Conservation (phyloP, 2,888 invertebrate genomes). For the Allacma fusca region DNA sequence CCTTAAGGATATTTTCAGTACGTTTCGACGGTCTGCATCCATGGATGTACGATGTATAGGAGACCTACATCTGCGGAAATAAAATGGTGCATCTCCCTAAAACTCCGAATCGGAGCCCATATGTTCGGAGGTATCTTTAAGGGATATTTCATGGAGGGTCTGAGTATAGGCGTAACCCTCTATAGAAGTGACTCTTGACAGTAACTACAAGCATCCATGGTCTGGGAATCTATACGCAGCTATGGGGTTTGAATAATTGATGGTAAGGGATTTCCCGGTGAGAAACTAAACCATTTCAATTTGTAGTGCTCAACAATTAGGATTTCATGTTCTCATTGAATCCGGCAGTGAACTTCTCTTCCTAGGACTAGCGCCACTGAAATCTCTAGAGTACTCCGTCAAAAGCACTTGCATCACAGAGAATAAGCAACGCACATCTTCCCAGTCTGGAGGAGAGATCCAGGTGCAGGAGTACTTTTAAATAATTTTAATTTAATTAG, state of each 20-base stretch:
- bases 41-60: no score
- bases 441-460: no score
- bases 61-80: no score
- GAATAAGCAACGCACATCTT: neutral
- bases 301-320: constrained; percentile 42
- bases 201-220: neutral
- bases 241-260: constrained; percentile 39
- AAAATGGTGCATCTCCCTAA: no score
- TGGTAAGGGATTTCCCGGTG: constrained; percentile 37
- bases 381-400: neutral
- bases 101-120: no score
- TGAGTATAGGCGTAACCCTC: no score
- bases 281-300: constrained; percentile 42
- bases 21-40: no score
- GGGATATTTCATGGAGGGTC: no score
- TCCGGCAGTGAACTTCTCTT: constrained; percentile 17
- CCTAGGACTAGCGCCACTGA: neutral
- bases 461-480: no score
- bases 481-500: no score
- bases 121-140: no score
- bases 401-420: neutral
- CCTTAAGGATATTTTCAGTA: no score
- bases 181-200: constrained; percentile 28
- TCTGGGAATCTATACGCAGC: neutral
- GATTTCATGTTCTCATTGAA: constrained; percentile 39